Base-by-base conservation (phyloP, 2,888 invertebrate species). In the Atethmia centrago region DNA sequence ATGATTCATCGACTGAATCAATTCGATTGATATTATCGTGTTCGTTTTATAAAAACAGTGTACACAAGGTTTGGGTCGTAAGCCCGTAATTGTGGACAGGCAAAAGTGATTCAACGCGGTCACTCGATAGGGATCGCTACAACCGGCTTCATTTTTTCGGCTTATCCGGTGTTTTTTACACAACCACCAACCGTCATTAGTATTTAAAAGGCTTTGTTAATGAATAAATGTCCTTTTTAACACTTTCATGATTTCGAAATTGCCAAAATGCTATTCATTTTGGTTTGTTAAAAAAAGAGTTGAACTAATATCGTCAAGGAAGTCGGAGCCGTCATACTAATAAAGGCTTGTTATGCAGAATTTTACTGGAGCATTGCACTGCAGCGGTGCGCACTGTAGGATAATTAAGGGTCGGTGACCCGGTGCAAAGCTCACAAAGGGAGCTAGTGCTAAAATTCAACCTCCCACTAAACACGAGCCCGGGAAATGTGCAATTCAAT, bases 321-420 rank as follows among this genome's bases (percentile, higher is more conserved):
- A 92, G 90, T 89, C 74, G 74, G 86, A 84, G 89, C 88, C 89
- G 90, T 89, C 91, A 90, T 90, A 92, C 93, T 92, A 95, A 95
- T 96, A 95, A 95, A 94, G 92, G 89, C 93, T 94, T 93, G 94
- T 95, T 95, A 94, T 95, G 92, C 94, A 93, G 93, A 95, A 95
- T 93, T 95, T 95, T 95, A 95, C 95, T 95, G 94, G 96, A 94
- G 93, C 95, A 95, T 94, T 95, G 96, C 95, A 94, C 95, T 92
- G 92, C 91, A 90, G 90, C 91, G 91, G 92, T 92, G 92, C 91
- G 89, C 89, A 91, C 90, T 91, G 80, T 80, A 88, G 92, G 92
- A 93, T 95, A 95, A 95, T 95, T 95, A 95, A 93, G 93, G 95
- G 94, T 94, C 94, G 90, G 86, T 89, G 94, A 94, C 94, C 95